Percentiles rank a stretch among this genome's conserved stretches.
These are phyloP conservation scores for Lepidonotus clava DNA, from an alignment of 2,888 invertebrate genomes.

Conservation along the genomic window DNA sequence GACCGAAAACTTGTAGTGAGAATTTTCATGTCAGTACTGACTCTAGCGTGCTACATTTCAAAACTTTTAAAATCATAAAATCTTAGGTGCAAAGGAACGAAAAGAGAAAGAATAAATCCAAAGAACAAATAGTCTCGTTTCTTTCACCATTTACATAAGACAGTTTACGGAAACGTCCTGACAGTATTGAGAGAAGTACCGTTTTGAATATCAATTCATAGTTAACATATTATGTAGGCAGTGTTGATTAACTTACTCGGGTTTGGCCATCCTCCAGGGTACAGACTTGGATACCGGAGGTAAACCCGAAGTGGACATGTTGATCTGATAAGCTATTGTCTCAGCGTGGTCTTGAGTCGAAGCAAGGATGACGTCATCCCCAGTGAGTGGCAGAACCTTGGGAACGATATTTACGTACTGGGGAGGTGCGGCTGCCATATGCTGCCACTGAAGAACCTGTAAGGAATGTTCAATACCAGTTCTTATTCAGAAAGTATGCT, in stretches of 20 bases:
- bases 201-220: background rate
- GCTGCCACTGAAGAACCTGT: constrained; percentile 71
- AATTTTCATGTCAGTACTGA: background rate
- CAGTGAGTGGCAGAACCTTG: constrained; percentile 14
- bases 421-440: constrained; percentile 66
- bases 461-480: no score
- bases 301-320: background rate
- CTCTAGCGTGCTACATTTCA: background rate
- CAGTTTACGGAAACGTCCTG: no score
- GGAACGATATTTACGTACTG: constrained; percentile 65
- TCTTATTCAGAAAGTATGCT: no score
- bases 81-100: no score
- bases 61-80: background rate
- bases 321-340: constrained; percentile 37
- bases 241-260: constrained; percentile 2
- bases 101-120: no score
- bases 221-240: background rate
- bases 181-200: background rate
- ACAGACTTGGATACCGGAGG: background rate
- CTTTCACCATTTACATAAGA: no score
- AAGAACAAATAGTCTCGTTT: no score
- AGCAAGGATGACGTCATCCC: constrained; percentile 66
- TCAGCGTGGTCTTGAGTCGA: constrained; percentile 69
- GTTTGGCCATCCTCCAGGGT: constrained; percentile 28
- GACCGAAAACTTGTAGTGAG: no score